A percentile compares a stretch with the other conserved stretches of the same genome.
Evolutionary conservation across 2,888 invertebrate species (phyloP).

Genomic region (Laothoe populi): DNA sequence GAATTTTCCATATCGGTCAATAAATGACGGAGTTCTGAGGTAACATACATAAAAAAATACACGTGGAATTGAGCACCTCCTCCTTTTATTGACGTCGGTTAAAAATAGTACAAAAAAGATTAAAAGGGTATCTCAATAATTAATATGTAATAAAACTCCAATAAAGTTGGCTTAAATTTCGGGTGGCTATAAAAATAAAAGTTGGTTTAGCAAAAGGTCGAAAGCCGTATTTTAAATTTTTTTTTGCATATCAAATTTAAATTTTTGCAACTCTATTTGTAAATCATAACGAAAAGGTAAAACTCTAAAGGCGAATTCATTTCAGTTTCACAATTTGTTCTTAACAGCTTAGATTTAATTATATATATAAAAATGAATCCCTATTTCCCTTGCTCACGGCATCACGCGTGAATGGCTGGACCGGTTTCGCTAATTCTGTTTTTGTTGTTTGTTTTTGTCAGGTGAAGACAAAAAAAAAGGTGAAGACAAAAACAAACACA

Average conservation of each 20-base stretch:
- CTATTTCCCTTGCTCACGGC: too few species aligned
- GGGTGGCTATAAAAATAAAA: slow-evolving; percentile 9
- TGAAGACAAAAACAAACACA: too few species aligned
- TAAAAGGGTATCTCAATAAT: background rate
- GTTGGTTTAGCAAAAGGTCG: slow-evolving; percentile 7
- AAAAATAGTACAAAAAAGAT: background rate
- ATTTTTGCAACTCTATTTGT: slow-evolving; percentile 4
- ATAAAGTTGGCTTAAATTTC: slow-evolving; percentile 14
- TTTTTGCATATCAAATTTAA: slow-evolving; percentile 15
- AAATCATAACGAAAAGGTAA: slow-evolving; percentile 5
- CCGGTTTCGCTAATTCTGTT: too few species aligned
- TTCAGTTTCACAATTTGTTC: background rate
- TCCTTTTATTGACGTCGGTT: too few species aligned
- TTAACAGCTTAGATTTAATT: background rate
- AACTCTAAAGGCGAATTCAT: background rate
- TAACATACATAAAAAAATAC: too few species aligned
- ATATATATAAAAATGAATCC: too few species aligned
- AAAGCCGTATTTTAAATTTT: background rate
- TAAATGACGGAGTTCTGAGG: too few species aligned
- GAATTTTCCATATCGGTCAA: too few species aligned
- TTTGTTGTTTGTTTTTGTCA: too few species aligned
- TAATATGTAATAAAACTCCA: slow-evolving; percentile 27
- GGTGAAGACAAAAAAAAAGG: too few species aligned
- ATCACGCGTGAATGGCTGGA: too few species aligned
- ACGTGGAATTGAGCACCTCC: too few species aligned